Evolutionary conservation across 1,140 invertebrate genomes (phyloP).

Genomic region (Megathymus violae): DNA sequence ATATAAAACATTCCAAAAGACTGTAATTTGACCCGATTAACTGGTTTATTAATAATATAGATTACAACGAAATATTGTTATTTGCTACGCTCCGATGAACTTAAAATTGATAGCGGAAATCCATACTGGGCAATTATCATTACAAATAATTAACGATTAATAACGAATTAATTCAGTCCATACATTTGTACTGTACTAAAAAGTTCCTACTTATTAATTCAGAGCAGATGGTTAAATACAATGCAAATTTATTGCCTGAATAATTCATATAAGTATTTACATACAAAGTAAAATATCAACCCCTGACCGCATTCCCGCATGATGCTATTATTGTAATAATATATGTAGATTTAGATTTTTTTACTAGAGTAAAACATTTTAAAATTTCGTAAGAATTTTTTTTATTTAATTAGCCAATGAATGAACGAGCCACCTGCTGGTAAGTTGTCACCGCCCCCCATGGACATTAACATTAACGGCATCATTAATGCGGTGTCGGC

Average conservation of each 20-base stretch:
- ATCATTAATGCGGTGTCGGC: too few species aligned
- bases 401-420: too few species aligned
- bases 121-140: neutral
- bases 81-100: neutral
- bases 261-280: conserved; percentile 6
- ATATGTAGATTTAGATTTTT: neutral
- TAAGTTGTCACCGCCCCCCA: too few species aligned
- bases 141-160: conserved; percentile 8
- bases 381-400: too few species aligned
- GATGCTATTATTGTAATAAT: conserved; percentile 8
- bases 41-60: too few species aligned
- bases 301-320: neutral
- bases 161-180: conserved; percentile 2
- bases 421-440: too few species aligned
- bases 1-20: too few species aligned
- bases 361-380: too few species aligned
- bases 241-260: conserved; percentile 1
- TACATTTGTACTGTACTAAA: conserved; percentile 8
- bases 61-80: too few species aligned
- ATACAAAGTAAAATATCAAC: neutral
- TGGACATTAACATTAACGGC: too few species aligned
- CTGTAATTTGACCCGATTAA: too few species aligned
- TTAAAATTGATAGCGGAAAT: neutral
- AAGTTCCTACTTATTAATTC: conserved; percentile 1
- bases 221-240: neutral